Evolutionary conservation across 2,888 invertebrate species (phyloP).

Genomic region (Drosophila maculinotata): DNA sequence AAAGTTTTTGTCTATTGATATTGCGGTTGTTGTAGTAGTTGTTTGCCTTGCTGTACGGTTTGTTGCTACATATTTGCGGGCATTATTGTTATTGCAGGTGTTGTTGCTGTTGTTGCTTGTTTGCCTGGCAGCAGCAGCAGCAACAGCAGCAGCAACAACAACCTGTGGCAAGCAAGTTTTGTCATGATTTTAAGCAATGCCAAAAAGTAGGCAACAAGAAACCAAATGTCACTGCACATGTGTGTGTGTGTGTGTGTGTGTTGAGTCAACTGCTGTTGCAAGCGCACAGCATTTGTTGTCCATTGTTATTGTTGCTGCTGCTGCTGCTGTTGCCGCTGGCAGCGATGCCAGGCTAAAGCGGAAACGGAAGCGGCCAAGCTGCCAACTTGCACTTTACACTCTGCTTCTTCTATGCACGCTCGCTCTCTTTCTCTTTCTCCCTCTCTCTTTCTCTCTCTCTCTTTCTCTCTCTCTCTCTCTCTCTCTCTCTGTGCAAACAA

Average conservation of each 20-base stretch:
- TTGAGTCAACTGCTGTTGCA: constrained; percentile 51
- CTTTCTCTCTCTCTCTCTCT: neutral
- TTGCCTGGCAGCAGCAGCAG: constrained; percentile 11
- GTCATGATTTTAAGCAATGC: constrained; percentile 56
- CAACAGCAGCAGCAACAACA: constrained; percentile 35
- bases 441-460: neutral
- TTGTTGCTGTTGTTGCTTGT: constrained; percentile 18
- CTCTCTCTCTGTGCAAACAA: constrained; percentile 19
- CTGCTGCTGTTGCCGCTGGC: constrained; percentile 41
- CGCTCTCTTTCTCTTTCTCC: neutral
- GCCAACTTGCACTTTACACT: constrained; percentile 71
- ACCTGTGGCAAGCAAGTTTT: constrained; percentile 56
- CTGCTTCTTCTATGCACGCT: constrained; percentile 51
- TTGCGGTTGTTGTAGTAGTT: constrained; percentile 30
- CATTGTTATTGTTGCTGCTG: constrained; percentile 28
- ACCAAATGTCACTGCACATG: constrained; percentile 30
- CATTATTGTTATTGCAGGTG: constrained; percentile 48
- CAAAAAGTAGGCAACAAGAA: constrained; percentile 57
- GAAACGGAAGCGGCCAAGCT: constrained; percentile 71
- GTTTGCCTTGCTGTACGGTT: constrained; percentile 21
- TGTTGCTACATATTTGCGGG: constrained; percentile 33
- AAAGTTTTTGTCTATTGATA: constrained; percentile 45
- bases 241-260: constrained; percentile 17
- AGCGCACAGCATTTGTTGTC: constrained; percentile 29
- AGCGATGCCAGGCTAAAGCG: constrained; percentile 58